phyloP scores from a whole-genome alignment of 2,113 vertebrate species.

The Tonatia bakeri region DNA sequence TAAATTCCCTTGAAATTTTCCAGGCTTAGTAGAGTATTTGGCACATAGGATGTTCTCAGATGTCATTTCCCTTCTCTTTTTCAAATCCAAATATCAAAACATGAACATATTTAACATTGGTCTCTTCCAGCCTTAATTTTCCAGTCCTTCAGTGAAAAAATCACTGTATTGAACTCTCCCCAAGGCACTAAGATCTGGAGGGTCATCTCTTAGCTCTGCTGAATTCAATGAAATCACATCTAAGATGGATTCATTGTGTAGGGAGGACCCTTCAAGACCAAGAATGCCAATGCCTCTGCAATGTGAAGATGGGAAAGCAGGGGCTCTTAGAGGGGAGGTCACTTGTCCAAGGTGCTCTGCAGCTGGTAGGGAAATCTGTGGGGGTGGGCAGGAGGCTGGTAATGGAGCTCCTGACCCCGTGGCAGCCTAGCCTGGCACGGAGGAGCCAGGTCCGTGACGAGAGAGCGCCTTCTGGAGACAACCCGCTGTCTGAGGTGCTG shows the following conservation, averaged over 20 bases:
- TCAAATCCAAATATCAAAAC: not conserved
- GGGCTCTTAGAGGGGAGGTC: not conserved
- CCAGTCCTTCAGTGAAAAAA: not conserved
- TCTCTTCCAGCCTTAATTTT: not conserved
- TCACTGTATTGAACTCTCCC: not conserved
- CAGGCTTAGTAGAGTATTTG: not conserved
- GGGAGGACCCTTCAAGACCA: not conserved
- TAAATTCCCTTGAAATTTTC: not conserved
- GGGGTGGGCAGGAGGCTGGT: not conserved
- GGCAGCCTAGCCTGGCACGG: fast-evolving
- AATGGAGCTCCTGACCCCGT: not conserved
- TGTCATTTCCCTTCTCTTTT: not conserved
- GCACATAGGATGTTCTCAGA: not conserved
- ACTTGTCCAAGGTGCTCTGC: not conserved
- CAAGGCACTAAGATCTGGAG: not conserved
- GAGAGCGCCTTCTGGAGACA: fast-evolving
- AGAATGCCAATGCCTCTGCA: not conserved
- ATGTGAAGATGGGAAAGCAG: not conserved
- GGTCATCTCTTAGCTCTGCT: not conserved
- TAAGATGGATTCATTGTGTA: not conserved
- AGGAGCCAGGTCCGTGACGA: not conserved
- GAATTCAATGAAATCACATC: not conserved
- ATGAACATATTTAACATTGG: not conserved
- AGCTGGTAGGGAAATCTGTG: not conserved
- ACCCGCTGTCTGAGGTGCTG: not conserved